Percentiles rank a stretch among this genome's conserved stretches.
phyloP scores from a whole-genome alignment of 2,113 vertebrate species.

The Taxidea taxus region DNA sequence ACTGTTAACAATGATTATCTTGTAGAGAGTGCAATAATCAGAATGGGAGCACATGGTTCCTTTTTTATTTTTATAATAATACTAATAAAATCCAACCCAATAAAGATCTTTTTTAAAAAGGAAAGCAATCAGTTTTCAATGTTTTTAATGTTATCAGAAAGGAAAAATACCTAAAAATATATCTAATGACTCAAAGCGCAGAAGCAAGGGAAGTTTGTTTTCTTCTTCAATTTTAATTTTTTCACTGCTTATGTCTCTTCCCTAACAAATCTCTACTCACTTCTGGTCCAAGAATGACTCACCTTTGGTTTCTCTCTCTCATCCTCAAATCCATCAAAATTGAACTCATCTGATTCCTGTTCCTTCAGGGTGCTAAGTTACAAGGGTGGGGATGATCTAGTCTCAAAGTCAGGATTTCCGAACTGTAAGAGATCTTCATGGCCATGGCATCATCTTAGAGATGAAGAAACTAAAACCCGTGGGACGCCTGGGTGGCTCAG shows the following conservation, averaged over 20 bases:
- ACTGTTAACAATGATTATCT: not conserved
- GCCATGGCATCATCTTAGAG: not conserved
- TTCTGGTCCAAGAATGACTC: not conserved
- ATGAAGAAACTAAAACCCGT: not conserved
- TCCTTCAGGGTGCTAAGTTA: not conserved
- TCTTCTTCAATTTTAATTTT: not conserved
- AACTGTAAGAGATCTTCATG: not conserved
- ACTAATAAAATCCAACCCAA: not conserved
- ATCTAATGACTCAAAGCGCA: not conserved
- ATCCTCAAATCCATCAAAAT: not conserved
- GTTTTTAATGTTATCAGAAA: not conserved
- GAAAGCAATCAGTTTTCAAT: not conserved
- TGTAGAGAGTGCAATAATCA: not conserved
- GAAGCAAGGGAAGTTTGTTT: not conserved
- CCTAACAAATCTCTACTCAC: not conserved
- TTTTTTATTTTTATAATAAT: not conserved
- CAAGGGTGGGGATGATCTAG: not conserved
- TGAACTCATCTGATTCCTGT: not conserved
- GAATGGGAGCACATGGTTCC: not conserved
- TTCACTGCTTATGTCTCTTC: not conserved
- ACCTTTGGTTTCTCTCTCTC: not conserved
- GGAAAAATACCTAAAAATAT: not conserved
- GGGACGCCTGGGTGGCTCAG: no score
- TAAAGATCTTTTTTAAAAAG: not conserved
- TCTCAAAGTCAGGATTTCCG: not conserved